phyloP scores from a whole-genome alignment of 2,797 vertebrate genomes.

The Melopsittacus undulatus region DNA sequence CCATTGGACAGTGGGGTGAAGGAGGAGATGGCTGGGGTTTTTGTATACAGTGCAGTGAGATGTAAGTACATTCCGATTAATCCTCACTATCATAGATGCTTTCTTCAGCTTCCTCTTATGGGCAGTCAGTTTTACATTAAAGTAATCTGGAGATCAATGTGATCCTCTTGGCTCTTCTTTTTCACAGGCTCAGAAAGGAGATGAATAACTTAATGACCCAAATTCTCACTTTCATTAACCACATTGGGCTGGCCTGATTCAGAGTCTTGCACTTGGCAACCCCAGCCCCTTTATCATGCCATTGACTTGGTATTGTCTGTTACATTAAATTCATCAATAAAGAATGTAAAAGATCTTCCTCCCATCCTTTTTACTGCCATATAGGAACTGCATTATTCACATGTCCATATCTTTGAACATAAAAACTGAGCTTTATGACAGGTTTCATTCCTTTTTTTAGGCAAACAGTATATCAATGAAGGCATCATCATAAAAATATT shows the following conservation, averaged over 20 bases:
- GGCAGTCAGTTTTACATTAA: background rate
- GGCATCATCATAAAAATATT: conserved; percentile 24
- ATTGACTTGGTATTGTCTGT: background rate
- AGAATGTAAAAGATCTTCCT: conserved; percentile 14
- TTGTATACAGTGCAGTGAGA: background rate
- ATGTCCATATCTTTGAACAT: background rate
- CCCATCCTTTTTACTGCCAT: conserved; percentile 5
- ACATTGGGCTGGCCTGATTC: background rate
- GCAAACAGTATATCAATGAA: background rate
- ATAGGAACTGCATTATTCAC: conserved; percentile 12
- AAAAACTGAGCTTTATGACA: conserved; percentile 27
- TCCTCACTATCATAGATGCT: background rate
- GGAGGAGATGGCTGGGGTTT: background rate
- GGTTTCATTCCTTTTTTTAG: background rate
- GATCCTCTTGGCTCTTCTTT: background rate
- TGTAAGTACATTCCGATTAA: background rate
- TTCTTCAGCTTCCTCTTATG: background rate
- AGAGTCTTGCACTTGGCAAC: background rate
- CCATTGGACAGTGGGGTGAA: background rate
- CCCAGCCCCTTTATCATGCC: background rate
- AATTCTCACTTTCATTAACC: background rate
- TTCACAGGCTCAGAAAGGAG: background rate
- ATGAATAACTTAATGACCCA: background rate
- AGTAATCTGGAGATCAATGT: background rate
- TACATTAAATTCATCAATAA: conserved; percentile 47